Evolutionary conservation across 1,140 invertebrate species (phyloP).

Genomic region (Ceratina australensis): DNA sequence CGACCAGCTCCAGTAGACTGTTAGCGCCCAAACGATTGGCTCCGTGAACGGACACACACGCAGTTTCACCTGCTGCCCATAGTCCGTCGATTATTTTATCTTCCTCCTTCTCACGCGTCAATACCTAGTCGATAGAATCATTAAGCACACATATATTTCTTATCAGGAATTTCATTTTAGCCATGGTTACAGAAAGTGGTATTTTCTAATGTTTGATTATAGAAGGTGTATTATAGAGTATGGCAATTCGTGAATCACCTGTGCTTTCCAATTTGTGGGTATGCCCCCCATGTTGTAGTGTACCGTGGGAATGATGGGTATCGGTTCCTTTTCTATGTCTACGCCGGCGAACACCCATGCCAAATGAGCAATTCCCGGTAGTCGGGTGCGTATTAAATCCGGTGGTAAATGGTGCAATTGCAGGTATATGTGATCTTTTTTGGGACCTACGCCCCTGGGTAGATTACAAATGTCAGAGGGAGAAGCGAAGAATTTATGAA

Average conservation of each 20-base stretch:
- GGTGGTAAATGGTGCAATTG: conserved; percentile 89
- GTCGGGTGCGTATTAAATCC: conserved; percentile 83
- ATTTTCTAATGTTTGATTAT: no score
- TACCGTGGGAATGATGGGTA: conserved; percentile 93
- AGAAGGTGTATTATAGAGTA: no score
- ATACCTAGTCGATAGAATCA: conserved; percentile 70
- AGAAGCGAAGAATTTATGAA: no score
- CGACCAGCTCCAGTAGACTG: conserved; percentile 90
- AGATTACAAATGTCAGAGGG: neutral
- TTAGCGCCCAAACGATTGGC: conserved; percentile 93
- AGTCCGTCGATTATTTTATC: conserved; percentile 81
- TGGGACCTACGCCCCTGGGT: conserved; percentile 85
- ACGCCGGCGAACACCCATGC: conserved; percentile 93
- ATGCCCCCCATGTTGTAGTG: conserved; percentile 95
- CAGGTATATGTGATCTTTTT: conserved; percentile 91
- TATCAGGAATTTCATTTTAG: neutral
- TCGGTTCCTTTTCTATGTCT: conserved; percentile 89
- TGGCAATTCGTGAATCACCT: conserved; percentile 78
- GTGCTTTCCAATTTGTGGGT: conserved; percentile 91
- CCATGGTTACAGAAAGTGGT: no score
- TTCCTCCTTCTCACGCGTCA: conserved; percentile 78
- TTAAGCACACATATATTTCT: neutral
- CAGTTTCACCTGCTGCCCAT: conserved; percentile 80
- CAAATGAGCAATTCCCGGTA: conserved; percentile 85
- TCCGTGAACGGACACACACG: conserved; percentile 87